These are phyloP conservation scores for Ciconia boyciana DNA, from an alignment of 2,113 vertebrate species.

Conservation along the genomic window DNA sequence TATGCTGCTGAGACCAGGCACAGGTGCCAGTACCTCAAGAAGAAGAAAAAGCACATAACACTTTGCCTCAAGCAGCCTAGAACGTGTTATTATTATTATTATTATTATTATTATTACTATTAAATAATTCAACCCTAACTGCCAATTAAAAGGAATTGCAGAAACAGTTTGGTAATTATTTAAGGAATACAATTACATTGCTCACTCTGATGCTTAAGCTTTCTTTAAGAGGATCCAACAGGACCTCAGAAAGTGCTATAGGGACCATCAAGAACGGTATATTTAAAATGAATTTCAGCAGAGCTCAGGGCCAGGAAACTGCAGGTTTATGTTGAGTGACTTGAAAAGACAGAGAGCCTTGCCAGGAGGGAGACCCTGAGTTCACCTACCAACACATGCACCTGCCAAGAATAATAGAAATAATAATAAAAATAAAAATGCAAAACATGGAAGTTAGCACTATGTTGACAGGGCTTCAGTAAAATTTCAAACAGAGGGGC, in stretches of 20 bases:
- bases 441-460: conserved; percentile 6
- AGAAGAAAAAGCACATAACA: not conserved
- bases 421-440: conserved; percentile 50
- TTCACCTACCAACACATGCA: not conserved
- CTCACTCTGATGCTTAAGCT: not conserved
- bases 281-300: not conserved
- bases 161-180: not conserved
- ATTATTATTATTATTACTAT: not conserved
- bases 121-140: not conserved
- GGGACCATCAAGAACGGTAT: not conserved
- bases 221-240: not conserved
- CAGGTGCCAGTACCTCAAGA: not conserved
- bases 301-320: not conserved
- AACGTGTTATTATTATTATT: not conserved
- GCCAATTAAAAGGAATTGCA: not conserved
- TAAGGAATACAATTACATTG: not conserved
- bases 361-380: conserved; percentile 4
- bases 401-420: conserved; percentile 56
- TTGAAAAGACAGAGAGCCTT: not conserved
- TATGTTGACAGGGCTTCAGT: conserved; percentile 19
- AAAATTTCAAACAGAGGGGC: conserved; percentile 52
- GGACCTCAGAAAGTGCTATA: not conserved
- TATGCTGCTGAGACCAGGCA: not conserved
- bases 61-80: not conserved
- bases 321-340: not conserved